Base-by-base conservation (phyloP, 2,888 invertebrate species). In the Helicoverpa assulta region DNA sequence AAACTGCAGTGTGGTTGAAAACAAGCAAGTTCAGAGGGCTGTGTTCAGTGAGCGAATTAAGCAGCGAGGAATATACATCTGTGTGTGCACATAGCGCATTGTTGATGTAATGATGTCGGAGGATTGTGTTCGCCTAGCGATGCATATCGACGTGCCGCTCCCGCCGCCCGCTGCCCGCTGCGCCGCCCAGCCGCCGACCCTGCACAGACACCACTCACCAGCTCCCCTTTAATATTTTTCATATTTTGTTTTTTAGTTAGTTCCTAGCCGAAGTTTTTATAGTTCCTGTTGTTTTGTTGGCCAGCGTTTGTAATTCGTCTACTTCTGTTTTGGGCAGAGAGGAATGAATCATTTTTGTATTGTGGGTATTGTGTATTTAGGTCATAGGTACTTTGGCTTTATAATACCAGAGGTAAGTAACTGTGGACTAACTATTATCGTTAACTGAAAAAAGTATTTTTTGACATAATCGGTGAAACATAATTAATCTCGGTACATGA, bases 41-140 rank as follows among this genome's bases (percentile, higher is more conserved):
- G 33, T 73, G 80, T 71, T 77, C 84, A 82, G 73, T 80, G 80
- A 81, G 74, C 77, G 70, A 78, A 79, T 78, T 70, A 78, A 70
- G 73, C 78, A 74, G 59, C 47, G 70, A 68, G 64, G 67, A 78
- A 55, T 52, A 43, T 81, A 65, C 59, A 73, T 76, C 59, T 66
- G 71, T 69, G 57, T 76, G 29, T 71, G 62, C 67, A 62, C 65
- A 75, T 33, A 66, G 67, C 70, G 80, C 75, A 85, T 86, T 88
- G 88, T 88, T 85, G 86, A 86, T 86, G 85, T 86, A 85, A 86
- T 84, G 82, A 83, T 80, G 86, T 80, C 78, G 81, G 82, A 81
- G 76, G 85, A 89, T 89, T 87, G 88, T 87, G 85, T 80, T 67
- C 79, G 81, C 68, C 73, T 83, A 82, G 85, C 84, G 86, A 86